These are phyloP conservation scores for Hemitrygon akajei DNA, from an alignment of 2,797 vertebrate species.

Conservation along the genomic window DNA sequence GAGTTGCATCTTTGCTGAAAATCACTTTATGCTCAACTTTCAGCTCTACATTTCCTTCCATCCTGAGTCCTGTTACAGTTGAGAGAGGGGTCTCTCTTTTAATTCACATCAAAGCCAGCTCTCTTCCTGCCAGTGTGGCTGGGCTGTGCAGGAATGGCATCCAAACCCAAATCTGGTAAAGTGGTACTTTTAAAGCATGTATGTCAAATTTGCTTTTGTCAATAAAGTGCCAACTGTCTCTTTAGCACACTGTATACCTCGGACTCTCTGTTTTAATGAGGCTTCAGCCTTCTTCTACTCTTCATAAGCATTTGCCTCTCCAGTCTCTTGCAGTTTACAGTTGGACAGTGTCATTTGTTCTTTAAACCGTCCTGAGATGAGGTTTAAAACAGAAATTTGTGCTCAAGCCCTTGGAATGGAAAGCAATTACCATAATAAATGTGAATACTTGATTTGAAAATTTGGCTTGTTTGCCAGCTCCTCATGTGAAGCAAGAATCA, in stretches of 20 bases:
- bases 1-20: background rate
- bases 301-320: background rate
- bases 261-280: background rate
- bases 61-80: background rate
- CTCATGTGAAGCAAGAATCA: background rate
- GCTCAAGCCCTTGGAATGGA: background rate
- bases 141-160: background rate
- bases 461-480: background rate
- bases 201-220: background rate
- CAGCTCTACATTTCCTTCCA: background rate
- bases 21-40: background rate
- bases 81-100: background rate
- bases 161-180: background rate
- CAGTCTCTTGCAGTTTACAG: background rate
- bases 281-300: background rate
- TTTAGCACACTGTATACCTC: background rate
- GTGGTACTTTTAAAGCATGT: background rate
- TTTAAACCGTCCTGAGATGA: background rate
- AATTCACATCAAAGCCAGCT: no score
- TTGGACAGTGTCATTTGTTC: background rate
- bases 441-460: constrained; percentile 27
- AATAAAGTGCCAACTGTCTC: background rate
- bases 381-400: background rate
- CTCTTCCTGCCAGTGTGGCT: background rate
- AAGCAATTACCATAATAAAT: constrained; percentile 15